These are phyloP conservation scores for Melipona quadrifasciata DNA, from an alignment of 1,140 invertebrate species.

Conservation along the genomic window DNA sequence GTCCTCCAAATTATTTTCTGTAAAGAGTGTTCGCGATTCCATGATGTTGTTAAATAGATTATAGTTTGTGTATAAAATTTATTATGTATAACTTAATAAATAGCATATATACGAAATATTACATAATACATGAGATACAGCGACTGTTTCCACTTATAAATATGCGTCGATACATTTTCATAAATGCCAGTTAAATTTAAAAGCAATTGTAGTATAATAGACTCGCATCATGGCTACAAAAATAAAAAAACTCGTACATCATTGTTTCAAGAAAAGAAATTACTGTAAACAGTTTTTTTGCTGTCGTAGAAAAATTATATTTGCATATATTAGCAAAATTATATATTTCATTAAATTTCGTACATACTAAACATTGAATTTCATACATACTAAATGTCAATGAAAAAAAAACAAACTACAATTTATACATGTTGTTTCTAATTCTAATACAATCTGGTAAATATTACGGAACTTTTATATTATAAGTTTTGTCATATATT, in stretches of 20 bases:
- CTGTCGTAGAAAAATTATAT: background rate
- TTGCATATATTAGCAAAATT: constrained; percentile 29
- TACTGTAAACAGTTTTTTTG: background rate
- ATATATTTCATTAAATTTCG: constrained; percentile 25
- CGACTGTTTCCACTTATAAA: constrained; percentile 16
- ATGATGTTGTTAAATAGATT: constrained; percentile 72
- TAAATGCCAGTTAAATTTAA: constrained; percentile 12
- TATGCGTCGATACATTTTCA: constrained; percentile 11
- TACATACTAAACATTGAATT: constrained; percentile 26
- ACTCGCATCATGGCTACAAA: background rate
- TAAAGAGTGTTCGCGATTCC: constrained; percentile 60
- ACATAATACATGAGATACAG: constrained; percentile 28
- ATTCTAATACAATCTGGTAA: constrained; percentile 14
- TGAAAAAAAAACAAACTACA: constrained; percentile 30
- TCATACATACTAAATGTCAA: constrained; percentile 24
- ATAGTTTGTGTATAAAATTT: constrained; percentile 76
- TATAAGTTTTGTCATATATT: constrained; percentile 21
- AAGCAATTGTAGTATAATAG: background rate
- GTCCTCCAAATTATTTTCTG: constrained; percentile 59
- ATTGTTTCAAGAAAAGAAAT: constrained; percentile 2
- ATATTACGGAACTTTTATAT: constrained; percentile 32
- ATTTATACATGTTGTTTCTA: constrained; percentile 26
- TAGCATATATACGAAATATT: constrained; percentile 63
- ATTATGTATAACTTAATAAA: constrained; percentile 75
- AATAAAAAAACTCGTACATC: background rate